A percentile compares a stretch with the other conserved stretches of the same genome.
Conservation (phyloP, 2,113 vertebrate species). For the Etheostoma spectabile region DNA sequence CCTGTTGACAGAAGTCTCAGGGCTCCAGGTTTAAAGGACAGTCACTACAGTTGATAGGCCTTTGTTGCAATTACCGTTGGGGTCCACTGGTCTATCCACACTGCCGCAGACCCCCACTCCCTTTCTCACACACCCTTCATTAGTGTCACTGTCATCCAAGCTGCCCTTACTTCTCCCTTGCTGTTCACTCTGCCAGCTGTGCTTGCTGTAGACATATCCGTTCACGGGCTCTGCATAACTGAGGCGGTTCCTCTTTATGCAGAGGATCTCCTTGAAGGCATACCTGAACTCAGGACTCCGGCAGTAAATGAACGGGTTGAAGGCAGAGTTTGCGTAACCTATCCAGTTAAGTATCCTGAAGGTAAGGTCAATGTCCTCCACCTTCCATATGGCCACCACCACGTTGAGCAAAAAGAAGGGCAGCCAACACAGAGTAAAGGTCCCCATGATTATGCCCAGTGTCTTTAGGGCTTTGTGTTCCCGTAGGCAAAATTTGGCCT, state of each 20-base stretch:
- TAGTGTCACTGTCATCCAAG: slow-evolving; percentile 84
- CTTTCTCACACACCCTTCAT: slow-evolving; percentile 77
- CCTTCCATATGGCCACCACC: slow-evolving; percentile 85
- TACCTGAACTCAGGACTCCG: slow-evolving; percentile 96
- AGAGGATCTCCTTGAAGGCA: slow-evolving; percentile 95
- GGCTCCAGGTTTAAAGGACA: slow-evolving; percentile 62
- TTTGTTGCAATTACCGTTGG: slow-evolving; percentile 82
- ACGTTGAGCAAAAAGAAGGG: slow-evolving; percentile 98
- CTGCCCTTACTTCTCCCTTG: slow-evolving; percentile 86
- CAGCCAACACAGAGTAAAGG: slow-evolving; percentile 96
- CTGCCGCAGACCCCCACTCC: slow-evolving; percentile 78
- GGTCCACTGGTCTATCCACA: slow-evolving; percentile 77
- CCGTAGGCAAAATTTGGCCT: slow-evolving; percentile 91
- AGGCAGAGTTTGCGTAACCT: slow-evolving; percentile 95
- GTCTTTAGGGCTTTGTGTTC: slow-evolving; percentile 99
- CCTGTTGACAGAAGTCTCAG: slow-evolving; percentile 35
- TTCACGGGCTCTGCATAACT: slow-evolving; percentile 84
- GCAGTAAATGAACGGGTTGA: slow-evolving; percentile 98
- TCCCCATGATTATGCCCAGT: slow-evolving; percentile 98
- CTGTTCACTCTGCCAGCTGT: slow-evolving; percentile 87
- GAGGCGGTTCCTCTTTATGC: slow-evolving; percentile 84
- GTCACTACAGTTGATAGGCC: slow-evolving; percentile 57
- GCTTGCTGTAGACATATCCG: slow-evolving; percentile 89
- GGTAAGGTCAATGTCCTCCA: slow-evolving; percentile 82
- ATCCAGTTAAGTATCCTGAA: slow-evolving; percentile 96